A percentile compares a stretch with the other conserved stretches of the same genome.
These are phyloP conservation scores for Drosophila parvula DNA, from an alignment of 1,140 invertebrate genomes.

Conservation along the genomic window DNA sequence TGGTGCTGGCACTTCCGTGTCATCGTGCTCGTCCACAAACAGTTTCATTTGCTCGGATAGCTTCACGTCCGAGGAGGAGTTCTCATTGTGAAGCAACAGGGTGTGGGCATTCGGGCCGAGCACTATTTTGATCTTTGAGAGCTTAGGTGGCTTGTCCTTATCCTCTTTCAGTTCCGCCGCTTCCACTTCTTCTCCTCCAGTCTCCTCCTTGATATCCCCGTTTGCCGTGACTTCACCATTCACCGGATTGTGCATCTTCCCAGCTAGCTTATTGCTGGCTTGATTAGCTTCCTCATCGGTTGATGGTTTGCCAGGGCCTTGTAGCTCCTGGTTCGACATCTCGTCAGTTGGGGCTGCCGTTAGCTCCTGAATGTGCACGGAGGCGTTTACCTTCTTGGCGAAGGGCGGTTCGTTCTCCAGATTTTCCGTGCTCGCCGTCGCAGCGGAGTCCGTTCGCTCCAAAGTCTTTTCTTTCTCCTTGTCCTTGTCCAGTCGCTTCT, in stretches of 20 bases:
- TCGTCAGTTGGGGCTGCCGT: not conserved
- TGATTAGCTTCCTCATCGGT: not conserved
- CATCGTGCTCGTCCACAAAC: not conserved
- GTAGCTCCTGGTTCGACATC: too few species aligned
- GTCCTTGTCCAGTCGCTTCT: conserved; percentile 9
- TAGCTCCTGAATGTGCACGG: not conserved
- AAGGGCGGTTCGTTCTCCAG: conserved; percentile 60
- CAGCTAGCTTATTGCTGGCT: not conserved
- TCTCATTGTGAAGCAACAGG: conserved; percentile 5
- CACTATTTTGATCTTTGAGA: conserved; percentile 59
- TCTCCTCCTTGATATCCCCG: not conserved
- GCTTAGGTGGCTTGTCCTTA: not conserved
- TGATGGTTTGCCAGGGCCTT: too few species aligned
- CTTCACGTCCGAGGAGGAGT: not conserved
- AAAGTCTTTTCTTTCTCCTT: not conserved
- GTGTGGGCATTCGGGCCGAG: conserved; percentile 48
- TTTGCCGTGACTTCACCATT: conserved; percentile 2
- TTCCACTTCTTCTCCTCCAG: not conserved
- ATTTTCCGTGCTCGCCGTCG: conserved; percentile 22
- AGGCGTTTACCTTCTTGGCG: not conserved
- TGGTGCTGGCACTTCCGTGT: not conserved
- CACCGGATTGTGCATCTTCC: not conserved
- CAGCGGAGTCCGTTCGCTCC: too few species aligned
- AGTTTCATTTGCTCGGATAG: not conserved
- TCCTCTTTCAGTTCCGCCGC: not conserved